These are phyloP conservation scores for Oxyruncus cristatus DNA, from an alignment of 2,113 vertebrate genomes.

Conservation along the genomic window DNA sequence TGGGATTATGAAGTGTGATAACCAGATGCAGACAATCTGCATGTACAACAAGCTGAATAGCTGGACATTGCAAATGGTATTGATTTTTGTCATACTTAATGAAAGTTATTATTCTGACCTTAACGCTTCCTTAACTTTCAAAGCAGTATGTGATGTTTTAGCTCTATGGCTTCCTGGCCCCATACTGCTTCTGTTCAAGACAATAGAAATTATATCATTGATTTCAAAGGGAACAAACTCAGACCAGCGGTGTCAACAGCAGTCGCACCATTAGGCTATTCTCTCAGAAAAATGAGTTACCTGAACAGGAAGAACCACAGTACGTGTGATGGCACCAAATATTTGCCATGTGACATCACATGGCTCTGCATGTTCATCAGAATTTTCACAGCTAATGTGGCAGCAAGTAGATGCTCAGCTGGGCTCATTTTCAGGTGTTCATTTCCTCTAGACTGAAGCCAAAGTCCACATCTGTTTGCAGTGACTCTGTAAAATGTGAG, in stretches of 20 bases:
- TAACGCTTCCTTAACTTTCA: background rate
- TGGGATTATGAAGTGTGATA: constrained; percentile 23
- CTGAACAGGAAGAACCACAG: background rate
- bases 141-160: background rate
- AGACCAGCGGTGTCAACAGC: background rate
- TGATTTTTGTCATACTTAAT: constrained; percentile 34
- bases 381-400: background rate
- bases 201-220: background rate
- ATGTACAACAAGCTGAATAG: background rate
- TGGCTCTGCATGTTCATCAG: background rate
- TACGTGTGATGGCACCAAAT: background rate
- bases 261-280: background rate
- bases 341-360: background rate
- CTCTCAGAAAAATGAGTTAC: background rate
- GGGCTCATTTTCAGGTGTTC: background rate
- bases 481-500: background rate
- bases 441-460: constrained; percentile 24
- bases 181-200: background rate
- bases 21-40: constrained; percentile 50
- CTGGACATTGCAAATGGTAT: background rate
- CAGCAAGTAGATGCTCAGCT: background rate
- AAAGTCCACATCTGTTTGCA: constrained; percentile 53
- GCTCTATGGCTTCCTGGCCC: background rate
- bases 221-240: background rate
- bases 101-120: constrained; percentile 31